A percentile compares a stretch with the other conserved stretches of the same genome.
Conservation (phyloP, 2,888 invertebrate species). For the Hyposoter dolosus region DNA sequence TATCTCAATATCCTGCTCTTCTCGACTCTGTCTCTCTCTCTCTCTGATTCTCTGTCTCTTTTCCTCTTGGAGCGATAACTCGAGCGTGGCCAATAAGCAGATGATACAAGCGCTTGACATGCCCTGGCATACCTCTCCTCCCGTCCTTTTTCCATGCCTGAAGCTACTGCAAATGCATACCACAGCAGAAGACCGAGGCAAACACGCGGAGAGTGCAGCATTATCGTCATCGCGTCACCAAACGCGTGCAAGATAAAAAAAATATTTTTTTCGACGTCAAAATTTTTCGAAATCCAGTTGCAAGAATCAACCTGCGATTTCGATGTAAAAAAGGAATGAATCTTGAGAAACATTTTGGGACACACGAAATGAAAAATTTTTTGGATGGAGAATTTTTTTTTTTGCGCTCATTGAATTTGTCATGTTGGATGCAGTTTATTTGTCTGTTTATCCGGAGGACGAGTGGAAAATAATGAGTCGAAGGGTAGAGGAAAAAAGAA, state of each 20-base stretch:
- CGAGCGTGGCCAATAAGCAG: conserved; percentile 70
- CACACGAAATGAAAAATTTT: not conserved
- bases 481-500: conserved; percentile 6
- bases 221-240: conserved; percentile 39
- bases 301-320: not conserved
- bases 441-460: conserved; percentile 17
- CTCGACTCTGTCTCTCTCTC: not conserved
- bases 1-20: conserved; percentile 65
- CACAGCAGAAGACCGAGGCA: not conserved
- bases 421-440: not conserved
- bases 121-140: conserved; percentile 71
- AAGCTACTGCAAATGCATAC: conserved; percentile 12
- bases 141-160: not conserved
- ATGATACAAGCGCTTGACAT: conserved; percentile 76
- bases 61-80: conserved; percentile 60
- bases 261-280: no score
- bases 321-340: not conserved
- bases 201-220: conserved; percentile 8
- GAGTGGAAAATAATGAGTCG: conserved; percentile 30
- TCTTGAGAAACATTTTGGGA: not conserved
- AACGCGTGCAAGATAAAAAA: not conserved
- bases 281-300: not conserved
- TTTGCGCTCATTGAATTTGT: not conserved
- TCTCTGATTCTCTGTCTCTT: not conserved
- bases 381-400: not conserved